Conservation (phyloP, 2,113 vertebrate species). For the Piaya cayana region DNA sequence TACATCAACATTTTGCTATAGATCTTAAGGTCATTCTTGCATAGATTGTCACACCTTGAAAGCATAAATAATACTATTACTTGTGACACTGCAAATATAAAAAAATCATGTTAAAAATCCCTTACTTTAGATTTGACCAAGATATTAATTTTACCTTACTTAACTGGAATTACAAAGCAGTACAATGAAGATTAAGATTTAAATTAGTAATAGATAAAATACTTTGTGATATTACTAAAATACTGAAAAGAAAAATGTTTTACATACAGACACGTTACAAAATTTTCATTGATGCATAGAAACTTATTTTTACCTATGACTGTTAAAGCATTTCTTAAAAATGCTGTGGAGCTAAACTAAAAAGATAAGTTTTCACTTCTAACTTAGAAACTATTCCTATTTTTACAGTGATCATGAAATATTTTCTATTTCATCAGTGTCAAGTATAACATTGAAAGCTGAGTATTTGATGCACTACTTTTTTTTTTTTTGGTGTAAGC, state of each 20-base stretch:
- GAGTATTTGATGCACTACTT: neutral
- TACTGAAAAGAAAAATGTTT: neutral
- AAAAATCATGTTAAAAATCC: neutral
- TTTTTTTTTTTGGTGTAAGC: neutral
- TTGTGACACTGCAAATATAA: neutral
- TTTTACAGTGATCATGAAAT: neutral
- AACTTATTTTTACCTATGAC: neutral
- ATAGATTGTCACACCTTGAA: neutral
- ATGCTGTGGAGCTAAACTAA: neutral
- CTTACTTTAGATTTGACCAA: neutral
- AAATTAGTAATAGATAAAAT: neutral
- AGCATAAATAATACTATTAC: neutral
- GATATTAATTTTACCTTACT: neutral
- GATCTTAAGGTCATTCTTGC: neutral
- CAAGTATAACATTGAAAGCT: neutral
- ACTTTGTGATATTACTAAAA: neutral
- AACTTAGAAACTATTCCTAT: neutral
- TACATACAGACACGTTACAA: rapidly evolving
- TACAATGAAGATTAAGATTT: neutral
- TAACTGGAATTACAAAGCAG: neutral
- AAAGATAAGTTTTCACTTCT: neutral
- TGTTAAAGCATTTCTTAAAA: neutral
- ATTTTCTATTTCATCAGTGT: neutral
- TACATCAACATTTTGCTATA: neutral
- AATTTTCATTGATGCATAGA: neutral